Conservation (phyloP, 1,140 invertebrate genomes). For the Drosophila parabipectinata region DNA sequence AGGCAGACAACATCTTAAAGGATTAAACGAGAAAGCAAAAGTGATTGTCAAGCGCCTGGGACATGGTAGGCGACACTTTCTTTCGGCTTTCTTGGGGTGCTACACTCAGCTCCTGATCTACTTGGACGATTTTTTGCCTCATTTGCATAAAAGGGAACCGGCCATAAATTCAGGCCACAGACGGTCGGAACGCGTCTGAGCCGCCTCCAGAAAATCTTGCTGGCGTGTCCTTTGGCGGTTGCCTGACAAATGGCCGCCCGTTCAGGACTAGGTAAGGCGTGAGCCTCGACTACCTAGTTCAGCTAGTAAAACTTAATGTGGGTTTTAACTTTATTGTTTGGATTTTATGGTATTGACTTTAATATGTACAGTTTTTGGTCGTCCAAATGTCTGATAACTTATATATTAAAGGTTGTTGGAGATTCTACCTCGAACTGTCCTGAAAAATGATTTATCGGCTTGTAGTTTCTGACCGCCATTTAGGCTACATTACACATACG, state of each 20-base stretch:
- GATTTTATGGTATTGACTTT: not conserved
- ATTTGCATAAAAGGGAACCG: conserved; percentile 75
- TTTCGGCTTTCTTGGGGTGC: not conserved
- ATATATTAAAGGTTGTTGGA: not conserved
- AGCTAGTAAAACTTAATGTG: conserved; percentile 5
- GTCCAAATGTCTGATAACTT: no score
- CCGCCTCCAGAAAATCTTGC: conserved; percentile 1
- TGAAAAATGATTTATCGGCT: conserved; percentile 32
- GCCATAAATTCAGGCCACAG: conserved; percentile 67
- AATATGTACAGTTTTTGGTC: no score
- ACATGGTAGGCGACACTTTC: conserved; percentile 57
- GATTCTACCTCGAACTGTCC: not conserved
- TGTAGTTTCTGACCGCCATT: conserved; percentile 10
- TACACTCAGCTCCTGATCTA: not conserved
- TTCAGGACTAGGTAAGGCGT: conserved; percentile 38
- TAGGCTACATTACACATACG: conserved; percentile 49
- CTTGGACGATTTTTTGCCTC: conserved; percentile 52
- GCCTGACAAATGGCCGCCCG: conserved; percentile 51
- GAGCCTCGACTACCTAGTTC: conserved; percentile 12
- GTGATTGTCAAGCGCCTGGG: conserved; percentile 56
- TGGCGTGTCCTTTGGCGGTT: conserved; percentile 28
- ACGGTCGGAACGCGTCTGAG: conserved; percentile 36
- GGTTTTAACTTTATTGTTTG: conserved; percentile 5
- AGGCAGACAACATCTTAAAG: conserved; percentile 60
- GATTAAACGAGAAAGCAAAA: conserved; percentile 66